phyloP scores from a whole-genome alignment of 2,113 vertebrate species.

The Riparia riparia region DNA sequence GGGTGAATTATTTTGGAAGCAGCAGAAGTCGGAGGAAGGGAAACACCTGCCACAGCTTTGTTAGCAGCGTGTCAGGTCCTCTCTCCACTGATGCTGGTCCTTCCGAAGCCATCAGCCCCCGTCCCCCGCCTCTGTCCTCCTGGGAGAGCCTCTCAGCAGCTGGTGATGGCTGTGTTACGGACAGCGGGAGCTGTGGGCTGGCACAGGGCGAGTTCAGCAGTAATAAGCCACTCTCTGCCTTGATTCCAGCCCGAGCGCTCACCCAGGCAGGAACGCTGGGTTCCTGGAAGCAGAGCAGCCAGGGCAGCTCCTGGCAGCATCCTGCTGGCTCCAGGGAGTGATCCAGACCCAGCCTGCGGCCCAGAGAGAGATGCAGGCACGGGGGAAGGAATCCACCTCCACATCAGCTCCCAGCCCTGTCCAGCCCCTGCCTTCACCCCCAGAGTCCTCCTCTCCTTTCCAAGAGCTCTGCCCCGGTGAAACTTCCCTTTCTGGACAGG shows the following conservation, averaged over 20 bases:
- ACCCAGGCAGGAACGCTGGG: background rate
- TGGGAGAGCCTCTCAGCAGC: conserved; percentile 14
- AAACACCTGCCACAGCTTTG: conserved; percentile 17
- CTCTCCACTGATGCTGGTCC: background rate
- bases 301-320: background rate
- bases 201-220: background rate
- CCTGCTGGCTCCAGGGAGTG: fast-evolving
- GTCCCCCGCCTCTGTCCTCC: background rate
- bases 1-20: background rate
- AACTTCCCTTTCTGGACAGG: background rate
- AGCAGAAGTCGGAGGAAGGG: background rate
- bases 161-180: background rate
- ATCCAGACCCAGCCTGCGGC: background rate
- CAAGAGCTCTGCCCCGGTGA: background rate
- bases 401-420: background rate
- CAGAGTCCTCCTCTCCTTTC: background rate
- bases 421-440: background rate
- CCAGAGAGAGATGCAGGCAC: background rate
- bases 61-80: conserved; percentile 25
- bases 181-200: background rate
- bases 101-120: background rate
- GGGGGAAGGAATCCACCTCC: background rate
- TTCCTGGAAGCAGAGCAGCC: conserved; percentile 1
- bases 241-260: background rate
- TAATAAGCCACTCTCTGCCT: conserved; percentile 36